These are phyloP conservation scores for Eumaeus atala DNA, from an alignment of 1,140 invertebrate species.

Conservation along the genomic window DNA sequence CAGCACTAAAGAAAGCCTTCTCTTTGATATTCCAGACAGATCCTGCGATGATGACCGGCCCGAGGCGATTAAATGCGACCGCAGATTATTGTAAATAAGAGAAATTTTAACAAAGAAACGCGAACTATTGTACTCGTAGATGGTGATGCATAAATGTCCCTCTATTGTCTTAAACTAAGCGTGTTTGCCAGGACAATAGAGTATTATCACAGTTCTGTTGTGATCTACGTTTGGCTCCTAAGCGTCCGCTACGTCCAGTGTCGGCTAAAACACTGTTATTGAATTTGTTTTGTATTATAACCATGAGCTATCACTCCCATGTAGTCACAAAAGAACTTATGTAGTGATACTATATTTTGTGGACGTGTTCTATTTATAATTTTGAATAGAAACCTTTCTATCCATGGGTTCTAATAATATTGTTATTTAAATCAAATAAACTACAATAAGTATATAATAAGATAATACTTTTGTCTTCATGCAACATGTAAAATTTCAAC, in stretches of 20 bases:
- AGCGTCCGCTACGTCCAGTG: slow-evolving; percentile 16
- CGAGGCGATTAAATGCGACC: slow-evolving; percentile 12
- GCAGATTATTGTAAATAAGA: slow-evolving; percentile 42
- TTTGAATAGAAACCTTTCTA: too few relatives aligned
- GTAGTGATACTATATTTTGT: too few relatives aligned
- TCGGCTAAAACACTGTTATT: slow-evolving; percentile 5
- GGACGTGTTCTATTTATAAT: too few relatives aligned
- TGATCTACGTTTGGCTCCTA: slow-evolving; percentile 25
- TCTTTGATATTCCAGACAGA: slow-evolving; percentile 41
- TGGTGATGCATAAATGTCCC: slow-evolving; percentile 16
- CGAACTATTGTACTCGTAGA: slow-evolving; percentile 20
- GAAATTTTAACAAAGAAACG: slow-evolving; percentile 29
- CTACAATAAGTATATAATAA: too few relatives aligned
- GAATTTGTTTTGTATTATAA: too few relatives aligned
- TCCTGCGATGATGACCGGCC: slow-evolving; percentile 57
- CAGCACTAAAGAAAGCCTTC: slow-evolving; percentile 17
- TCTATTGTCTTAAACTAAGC: slow-evolving; percentile 18
- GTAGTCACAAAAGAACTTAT: too few relatives aligned
- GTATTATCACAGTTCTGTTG: slow-evolving; percentile 22
- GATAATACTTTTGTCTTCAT: too few relatives aligned
- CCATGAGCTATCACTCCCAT: too few relatives aligned
- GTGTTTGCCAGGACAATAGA: slow-evolving; percentile 20
- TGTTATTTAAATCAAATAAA: too few relatives aligned
- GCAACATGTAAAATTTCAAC: too few relatives aligned
- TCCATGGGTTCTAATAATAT: too few relatives aligned